phyloP scores from a whole-genome alignment of 2,113 vertebrate genomes.

The Peromyscus leucopus region DNA sequence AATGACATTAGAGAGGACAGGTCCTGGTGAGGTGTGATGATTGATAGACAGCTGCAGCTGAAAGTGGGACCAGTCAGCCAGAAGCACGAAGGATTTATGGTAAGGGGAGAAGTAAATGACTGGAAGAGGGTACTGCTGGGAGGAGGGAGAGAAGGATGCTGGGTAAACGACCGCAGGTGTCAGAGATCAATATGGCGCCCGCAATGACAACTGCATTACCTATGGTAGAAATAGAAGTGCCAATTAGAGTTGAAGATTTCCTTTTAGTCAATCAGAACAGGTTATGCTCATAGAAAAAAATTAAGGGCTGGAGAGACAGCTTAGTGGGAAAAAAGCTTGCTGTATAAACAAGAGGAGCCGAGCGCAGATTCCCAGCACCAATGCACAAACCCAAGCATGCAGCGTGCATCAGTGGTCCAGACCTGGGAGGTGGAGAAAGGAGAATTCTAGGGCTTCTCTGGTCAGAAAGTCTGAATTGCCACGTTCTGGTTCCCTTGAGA shows the following conservation, averaged over 20 bases:
- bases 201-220: not conserved
- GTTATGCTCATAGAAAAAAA: not conserved
- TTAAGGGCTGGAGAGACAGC: not conserved
- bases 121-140: not conserved
- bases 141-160: not conserved
- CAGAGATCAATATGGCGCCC: not conserved
- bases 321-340: not conserved
- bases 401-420: too few relatives aligned
- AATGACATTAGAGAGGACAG: not conserved
- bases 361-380: not conserved
- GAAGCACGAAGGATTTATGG: not conserved
- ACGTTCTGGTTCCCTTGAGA: not conserved
- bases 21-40: not conserved
- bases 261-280: slow-evolving; percentile 47
- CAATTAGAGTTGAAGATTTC: slow-evolving; percentile 34
- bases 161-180: not conserved
- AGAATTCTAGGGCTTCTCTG: not conserved
- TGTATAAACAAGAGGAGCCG: accelerated
- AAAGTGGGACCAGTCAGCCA: not conserved
- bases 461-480: not conserved
- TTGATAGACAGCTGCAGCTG: not conserved
- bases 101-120: not conserved
- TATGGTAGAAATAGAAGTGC: slow-evolving; percentile 33
- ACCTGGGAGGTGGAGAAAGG: not conserved
- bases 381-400: not conserved